phyloP scores from a whole-genome alignment of 2,888 invertebrate species.

The Idaea dimidiata region DNA sequence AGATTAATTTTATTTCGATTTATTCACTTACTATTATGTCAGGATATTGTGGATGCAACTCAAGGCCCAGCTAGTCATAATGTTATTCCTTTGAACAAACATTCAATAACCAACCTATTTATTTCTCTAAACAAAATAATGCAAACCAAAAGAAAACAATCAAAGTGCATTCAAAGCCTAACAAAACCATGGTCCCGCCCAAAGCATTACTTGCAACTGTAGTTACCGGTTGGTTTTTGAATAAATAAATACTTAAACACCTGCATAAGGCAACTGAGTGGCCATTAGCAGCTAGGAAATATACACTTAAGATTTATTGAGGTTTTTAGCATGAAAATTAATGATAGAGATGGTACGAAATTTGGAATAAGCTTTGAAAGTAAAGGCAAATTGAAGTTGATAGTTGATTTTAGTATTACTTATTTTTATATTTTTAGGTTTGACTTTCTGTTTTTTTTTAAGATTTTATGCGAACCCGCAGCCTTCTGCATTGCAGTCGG shows the following conservation, averaged over 20 bases:
- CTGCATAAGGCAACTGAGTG: constrained; percentile 60
- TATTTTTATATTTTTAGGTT: too few relatives aligned
- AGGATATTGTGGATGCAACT: too few relatives aligned
- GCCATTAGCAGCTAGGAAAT: constrained; percentile 54
- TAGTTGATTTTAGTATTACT: too few relatives aligned
- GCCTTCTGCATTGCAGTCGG: too few relatives aligned
- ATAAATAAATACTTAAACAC: constrained; percentile 65
- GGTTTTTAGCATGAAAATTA: constrained; percentile 5
- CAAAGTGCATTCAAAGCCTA: constrained; percentile 21
- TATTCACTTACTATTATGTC: too few relatives aligned
- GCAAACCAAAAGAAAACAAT: constrained; percentile 37
- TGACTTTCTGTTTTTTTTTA: too few relatives aligned
- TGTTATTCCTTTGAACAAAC: not conserved
- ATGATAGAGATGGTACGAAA: not conserved
- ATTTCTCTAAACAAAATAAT: constrained; percentile 24
- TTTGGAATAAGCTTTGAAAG: too few relatives aligned
- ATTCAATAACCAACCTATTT: not conserved
- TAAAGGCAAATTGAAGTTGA: too few relatives aligned
- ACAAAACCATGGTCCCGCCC: constrained; percentile 49
- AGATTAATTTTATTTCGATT: too few relatives aligned
- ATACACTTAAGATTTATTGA: constrained; percentile 40
- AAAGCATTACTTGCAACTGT: constrained; percentile 59
- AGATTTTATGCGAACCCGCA: too few relatives aligned
- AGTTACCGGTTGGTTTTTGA: constrained; percentile 45
- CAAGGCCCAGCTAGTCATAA: too few relatives aligned